These are phyloP conservation scores for Acrossocheilus fasciatus DNA, from an alignment of 2,797 vertebrate species.

Conservation along the genomic window DNA sequence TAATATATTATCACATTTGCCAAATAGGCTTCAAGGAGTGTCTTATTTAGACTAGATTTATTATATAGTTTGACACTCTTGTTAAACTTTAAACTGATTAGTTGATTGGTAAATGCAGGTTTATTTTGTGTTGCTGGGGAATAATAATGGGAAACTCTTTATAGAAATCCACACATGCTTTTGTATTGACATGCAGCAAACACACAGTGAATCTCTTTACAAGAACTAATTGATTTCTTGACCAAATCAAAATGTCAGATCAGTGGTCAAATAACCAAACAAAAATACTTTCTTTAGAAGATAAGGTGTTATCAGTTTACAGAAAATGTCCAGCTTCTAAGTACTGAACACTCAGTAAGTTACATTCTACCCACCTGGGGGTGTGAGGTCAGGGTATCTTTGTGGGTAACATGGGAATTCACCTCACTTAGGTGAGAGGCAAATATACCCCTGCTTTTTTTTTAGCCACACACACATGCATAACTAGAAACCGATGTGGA, in stretches of 20 bases:
- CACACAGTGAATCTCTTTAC: no score
- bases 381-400: slow-evolving; percentile 37
- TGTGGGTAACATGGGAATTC: slow-evolving; percentile 51
- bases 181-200: no score
- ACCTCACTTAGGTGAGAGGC: slow-evolving; percentile 48
- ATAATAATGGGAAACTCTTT: neutral
- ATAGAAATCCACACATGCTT: no score
- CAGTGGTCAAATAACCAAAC: neutral
- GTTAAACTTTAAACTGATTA: neutral
- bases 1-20: neutral
- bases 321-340: neutral
- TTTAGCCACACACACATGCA: slow-evolving; percentile 29
- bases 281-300: neutral
- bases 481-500: neutral
- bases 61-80: neutral
- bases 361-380: slow-evolving; percentile 52
- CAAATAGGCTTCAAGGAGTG: neutral
- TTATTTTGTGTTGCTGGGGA: neutral
- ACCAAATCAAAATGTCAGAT: neutral
- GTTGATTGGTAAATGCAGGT: neutral
- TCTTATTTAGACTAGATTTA: neutral
- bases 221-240: neutral
- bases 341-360: neutral
- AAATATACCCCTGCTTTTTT: neutral
- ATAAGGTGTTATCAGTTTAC: neutral